Percentiles rank a stretch among this genome's conserved stretches.
These are phyloP conservation scores for Microchirus variegatus DNA, from an alignment of 2,797 vertebrate species.

Conservation along the genomic window DNA sequence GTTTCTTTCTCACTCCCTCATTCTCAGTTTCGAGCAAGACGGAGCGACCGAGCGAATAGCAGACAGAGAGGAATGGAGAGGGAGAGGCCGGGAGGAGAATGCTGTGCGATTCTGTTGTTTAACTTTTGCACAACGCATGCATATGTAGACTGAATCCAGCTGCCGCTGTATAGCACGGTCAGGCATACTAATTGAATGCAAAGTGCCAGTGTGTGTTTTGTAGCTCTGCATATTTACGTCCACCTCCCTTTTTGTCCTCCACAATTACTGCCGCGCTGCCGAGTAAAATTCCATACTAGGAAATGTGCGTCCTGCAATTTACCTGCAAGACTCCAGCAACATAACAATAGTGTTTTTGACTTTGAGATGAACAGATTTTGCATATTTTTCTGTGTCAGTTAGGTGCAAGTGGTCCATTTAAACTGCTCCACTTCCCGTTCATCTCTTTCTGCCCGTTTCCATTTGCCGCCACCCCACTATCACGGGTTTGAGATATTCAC, in stretches of 20 bases:
- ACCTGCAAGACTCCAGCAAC: no score
- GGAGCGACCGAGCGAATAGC: conserved; percentile 21
- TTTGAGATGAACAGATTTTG: no score
- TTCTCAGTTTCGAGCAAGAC: conserved; percentile 41
- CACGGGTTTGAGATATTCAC: no score
- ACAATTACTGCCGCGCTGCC: not conserved
- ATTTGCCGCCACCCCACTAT: no score
- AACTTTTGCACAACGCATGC: conserved; percentile 43
- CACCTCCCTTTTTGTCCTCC: conserved; percentile 4
- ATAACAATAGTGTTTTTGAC: no score
- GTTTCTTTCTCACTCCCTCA: conserved; percentile 36
- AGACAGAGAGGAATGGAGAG: conserved; percentile 13
- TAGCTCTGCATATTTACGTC: conserved; percentile 56
- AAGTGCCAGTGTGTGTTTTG: conserved; percentile 39
- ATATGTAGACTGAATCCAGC: conserved; percentile 60
- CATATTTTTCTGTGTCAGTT: no score
- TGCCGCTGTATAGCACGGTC: conserved; percentile 51
- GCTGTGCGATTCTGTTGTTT: conserved; percentile 42
- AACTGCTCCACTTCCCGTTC: no score
- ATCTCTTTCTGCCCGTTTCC: no score
- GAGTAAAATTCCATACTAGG: not conserved
- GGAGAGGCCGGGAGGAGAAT: conserved; percentile 22
- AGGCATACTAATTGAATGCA: conserved; percentile 69
- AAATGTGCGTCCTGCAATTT: not conserved
- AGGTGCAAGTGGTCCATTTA: no score